phyloP scores from a whole-genome alignment of 2,797 vertebrate species.

The Ptychobarbus kaznakovi region DNA sequence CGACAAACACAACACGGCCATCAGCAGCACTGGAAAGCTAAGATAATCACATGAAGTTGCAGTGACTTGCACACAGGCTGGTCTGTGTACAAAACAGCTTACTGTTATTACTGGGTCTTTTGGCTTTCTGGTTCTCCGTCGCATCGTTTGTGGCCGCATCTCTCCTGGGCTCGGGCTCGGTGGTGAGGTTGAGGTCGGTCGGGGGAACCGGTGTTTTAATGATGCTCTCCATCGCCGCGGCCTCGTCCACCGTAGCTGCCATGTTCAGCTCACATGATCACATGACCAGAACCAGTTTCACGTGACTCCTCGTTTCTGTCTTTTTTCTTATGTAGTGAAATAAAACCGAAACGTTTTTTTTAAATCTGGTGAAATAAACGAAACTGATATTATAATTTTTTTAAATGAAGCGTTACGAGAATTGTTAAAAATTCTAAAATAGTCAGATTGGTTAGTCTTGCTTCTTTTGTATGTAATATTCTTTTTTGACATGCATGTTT shows the following conservation, averaged over 20 bases:
- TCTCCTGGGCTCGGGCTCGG: slow-evolving; percentile 20
- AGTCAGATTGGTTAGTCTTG: neutral
- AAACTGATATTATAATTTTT: neutral
- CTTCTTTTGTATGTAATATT: neutral
- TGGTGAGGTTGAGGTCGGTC: slow-evolving; percentile 56
- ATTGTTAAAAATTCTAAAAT: neutral
- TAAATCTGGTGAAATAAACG: neutral
- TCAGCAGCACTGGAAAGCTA: neutral
- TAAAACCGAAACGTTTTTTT: neutral
- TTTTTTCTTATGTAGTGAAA: neutral
- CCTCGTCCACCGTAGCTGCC: slow-evolving; percentile 78
- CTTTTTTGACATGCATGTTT: neutral
- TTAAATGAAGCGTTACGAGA: neutral
- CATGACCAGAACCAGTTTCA: slow-evolving; percentile 70
- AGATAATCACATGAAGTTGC: neutral
- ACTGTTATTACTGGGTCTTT: slow-evolving; percentile 74
- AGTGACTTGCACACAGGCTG: slow-evolving; percentile 3
- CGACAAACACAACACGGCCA: neutral
- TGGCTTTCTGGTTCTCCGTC: slow-evolving; percentile 63
- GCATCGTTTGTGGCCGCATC: slow-evolving; percentile 47
- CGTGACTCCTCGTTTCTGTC: slow-evolving; percentile 73
- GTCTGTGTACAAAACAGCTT: slow-evolving; percentile 42
- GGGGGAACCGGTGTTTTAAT: slow-evolving; percentile 64
- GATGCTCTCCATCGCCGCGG: slow-evolving; percentile 77
- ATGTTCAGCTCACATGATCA: slow-evolving; percentile 72